Base-by-base conservation (phyloP, 2,888 invertebrate species). In the Didymodactylos carnosus region DNA sequence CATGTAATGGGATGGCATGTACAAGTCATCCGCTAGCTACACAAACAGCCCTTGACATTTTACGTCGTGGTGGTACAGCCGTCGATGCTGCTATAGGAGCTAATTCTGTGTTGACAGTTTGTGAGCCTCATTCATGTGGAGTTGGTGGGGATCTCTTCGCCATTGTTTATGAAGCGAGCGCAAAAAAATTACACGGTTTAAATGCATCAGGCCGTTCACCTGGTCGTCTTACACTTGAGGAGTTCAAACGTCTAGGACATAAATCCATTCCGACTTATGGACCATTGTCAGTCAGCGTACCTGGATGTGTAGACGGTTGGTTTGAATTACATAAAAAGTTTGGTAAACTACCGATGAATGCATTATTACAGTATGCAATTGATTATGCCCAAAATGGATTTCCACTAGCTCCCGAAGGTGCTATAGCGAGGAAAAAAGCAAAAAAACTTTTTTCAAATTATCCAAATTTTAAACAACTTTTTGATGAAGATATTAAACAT, bases 51-150 rank as follows among this genome's bases (percentile, higher is more conserved):
- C 19, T 75, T 82, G 82, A 80, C 72, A 81, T 84, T 46, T 76
- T 84, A 69, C 79, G 81, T 75, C 76, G 77, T 46, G 84, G 84
- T 16, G 83, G 84, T 16, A 84, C 84, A 79, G 84, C 84, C 29
- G 84, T 82, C 5, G 84, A 84, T 79, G 83, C 84, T 23, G 83
- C 83, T 16, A 81, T 84, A 39, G 83, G 82, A 11, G 79, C 82
- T 69, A 82, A 83, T 39, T 83, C 83, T n/a, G 82, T 82, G 6
- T 77, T 84, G 16, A 81, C 80, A 77, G 82, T 84, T 0, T 80
- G 81, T 10, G 81, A 83, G 75, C 84, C 84, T 10, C 78, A 78
- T 43, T 79, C 80, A 19, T 82, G 83, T 39, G 84, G 84, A 43
- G 78, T 84, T 16, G 84, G 84, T 6, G 84, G 84, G 0, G 84